Evolutionary conservation across 2,113 vertebrate genomes (phyloP).

Genomic region (Halichoerus grypus): DNA sequence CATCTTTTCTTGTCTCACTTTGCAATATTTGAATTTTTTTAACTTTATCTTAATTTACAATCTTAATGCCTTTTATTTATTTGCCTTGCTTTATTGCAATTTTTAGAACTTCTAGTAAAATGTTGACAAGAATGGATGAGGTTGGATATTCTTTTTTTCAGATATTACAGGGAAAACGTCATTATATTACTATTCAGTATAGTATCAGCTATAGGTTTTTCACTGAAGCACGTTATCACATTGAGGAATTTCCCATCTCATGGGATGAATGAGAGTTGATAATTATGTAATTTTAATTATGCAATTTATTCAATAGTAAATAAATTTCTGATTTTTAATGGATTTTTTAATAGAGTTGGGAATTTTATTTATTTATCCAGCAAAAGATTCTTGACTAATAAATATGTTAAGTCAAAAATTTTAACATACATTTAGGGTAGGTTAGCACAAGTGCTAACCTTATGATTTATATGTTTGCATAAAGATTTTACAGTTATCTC

Average conservation of each 20-base stretch:
- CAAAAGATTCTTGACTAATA: background rate
- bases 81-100: background rate
- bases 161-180: background rate
- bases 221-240: background rate
- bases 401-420: background rate
- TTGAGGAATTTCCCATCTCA: background rate
- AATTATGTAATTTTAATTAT: background rate
- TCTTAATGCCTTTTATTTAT: background rate
- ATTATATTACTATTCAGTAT: background rate
- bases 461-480: background rate
- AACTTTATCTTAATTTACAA: background rate
- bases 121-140: background rate
- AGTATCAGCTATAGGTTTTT: background rate
- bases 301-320: background rate
- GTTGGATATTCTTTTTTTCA: background rate
- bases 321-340: background rate
- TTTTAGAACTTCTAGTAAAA: background rate
- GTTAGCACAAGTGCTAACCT: background rate
- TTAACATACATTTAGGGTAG: background rate
- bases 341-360: background rate
- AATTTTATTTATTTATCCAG: background rate
- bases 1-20: background rate
- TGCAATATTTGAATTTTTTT: background rate
- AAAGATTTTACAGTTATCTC: background rate
- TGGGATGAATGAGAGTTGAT: background rate